Base-by-base conservation (phyloP, 2,888 invertebrate genomes). In the Eumacrocentrus americanus region DNA sequence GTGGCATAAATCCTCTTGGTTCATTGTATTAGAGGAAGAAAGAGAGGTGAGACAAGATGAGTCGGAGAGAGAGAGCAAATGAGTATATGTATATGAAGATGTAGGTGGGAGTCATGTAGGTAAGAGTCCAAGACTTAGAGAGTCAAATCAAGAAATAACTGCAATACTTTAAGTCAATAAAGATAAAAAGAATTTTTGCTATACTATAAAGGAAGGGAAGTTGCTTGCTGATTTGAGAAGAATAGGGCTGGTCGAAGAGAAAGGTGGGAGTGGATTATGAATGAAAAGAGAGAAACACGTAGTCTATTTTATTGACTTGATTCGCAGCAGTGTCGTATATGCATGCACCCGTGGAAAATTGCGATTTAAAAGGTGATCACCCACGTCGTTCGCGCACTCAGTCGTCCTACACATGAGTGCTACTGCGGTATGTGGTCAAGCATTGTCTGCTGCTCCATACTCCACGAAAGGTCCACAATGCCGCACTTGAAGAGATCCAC, bases 1-100 rank as follows among this genome's bases (percentile, higher is more conserved):
- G 71, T 70, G 70, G 69, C 72, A 74, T 76, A 76, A 76, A 76
- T 76, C 76, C 68, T 61, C 61, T 18, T 62, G 60, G 67, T 69
- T 73, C 74, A 75, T 76, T 76, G 76, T 76, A 72, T 76, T 75
- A 74, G 72, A 60, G 58, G 57, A 22, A 20, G 34, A 35, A 50
- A 18, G 50, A 58, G 75, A 73, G 70, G 75, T 75, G 70, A 72
- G 70, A 70, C 68, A 68, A 68, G 64, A 73, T 73, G 72, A 73
- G 71, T 72, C n/a, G 71, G 68, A 71, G 68, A 66, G 25, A 44
- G 23, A 12, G 22, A 22, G 12, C 46, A 55, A 56, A 58, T 51
- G 38, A 60, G 55, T 51, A 55, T 62, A 58, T 55, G 55, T 50
- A 23, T 23, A n/a, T 25, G 12, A 11, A 51, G 1, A 51, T 51